A percentile compares a stretch with the other conserved stretches of the same genome.
Conservation (phyloP, 2,888 invertebrate species). For the Cephus pygmeus region DNA sequence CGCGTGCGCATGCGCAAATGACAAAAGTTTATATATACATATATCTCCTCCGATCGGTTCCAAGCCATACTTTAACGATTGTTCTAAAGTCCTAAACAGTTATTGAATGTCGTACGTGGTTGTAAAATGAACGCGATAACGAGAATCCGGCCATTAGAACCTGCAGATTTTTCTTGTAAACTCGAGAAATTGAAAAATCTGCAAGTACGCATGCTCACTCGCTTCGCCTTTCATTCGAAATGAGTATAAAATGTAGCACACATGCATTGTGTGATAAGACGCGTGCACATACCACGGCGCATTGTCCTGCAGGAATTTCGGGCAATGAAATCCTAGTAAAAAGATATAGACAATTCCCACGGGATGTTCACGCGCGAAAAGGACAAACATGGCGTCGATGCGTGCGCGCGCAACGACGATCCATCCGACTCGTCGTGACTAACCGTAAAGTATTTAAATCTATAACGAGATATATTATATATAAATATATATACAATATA, state of each 20-base stretch:
- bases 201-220: neutral
- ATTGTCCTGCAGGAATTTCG: neutral
- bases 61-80: neutral
- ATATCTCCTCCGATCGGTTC: constrained; percentile 5
- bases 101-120: neutral
- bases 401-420: neutral
- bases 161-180: neutral
- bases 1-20: constrained; percentile 14
- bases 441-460: constrained; percentile 37
- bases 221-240: neutral
- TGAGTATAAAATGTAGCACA: neutral
- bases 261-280: neutral
- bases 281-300: neutral
- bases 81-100: neutral
- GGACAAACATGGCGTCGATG: neutral
- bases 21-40: constrained; percentile 34
- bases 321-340: neutral
- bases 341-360: neutral
- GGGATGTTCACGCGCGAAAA: neutral
- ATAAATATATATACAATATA: constrained; percentile 25
- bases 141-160: neutral
- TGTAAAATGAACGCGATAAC: neutral
- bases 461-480: constrained; percentile 34
- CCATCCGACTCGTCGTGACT: constrained; percentile 33
- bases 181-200: neutral